Conservation (phyloP, 2,888 invertebrate species). For the Drosophila helvetica region DNA sequence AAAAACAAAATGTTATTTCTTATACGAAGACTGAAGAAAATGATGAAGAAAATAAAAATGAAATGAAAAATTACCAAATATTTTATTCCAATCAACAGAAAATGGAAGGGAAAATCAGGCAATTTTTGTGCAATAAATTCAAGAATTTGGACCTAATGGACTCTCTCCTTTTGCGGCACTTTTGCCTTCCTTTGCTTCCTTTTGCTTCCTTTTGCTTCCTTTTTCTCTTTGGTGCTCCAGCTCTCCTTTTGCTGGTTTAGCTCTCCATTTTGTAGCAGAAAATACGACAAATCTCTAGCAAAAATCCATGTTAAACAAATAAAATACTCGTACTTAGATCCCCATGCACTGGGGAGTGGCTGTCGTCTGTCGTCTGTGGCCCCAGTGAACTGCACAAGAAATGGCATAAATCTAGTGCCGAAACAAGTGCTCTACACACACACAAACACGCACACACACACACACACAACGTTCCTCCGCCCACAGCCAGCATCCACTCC, state of each 20-base stretch:
- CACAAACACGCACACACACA: too few species aligned
- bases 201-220: too few species aligned
- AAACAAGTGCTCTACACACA: constrained; percentile 58
- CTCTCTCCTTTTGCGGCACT: constrained; percentile 8
- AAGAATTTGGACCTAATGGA: constrained; percentile 25
- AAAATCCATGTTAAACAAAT: constrained; percentile 68
- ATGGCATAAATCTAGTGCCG: constrained; percentile 64
- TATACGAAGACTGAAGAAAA: constrained; percentile 83
- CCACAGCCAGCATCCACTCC: constrained; percentile 3
- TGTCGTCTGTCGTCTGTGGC: too few species aligned
- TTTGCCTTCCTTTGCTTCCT: too few species aligned
- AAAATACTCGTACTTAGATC: constrained; percentile 55
- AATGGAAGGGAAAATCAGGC: background rate
- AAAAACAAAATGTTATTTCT: constrained; percentile 82
- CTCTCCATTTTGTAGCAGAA: constrained; percentile 40
- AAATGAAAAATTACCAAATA: constrained; percentile 14
- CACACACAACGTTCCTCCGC: constrained; percentile 8
- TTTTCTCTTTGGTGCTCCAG: too few species aligned
- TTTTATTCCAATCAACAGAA: constrained; percentile 16
- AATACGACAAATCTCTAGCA: constrained; percentile 48
- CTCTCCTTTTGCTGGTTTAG: too few species aligned
- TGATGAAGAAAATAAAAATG: constrained; percentile 72
- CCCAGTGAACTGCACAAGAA: constrained; percentile 41
- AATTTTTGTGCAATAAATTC: constrained; percentile 40
- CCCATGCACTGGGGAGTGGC: constrained; percentile 7